phyloP scores from a whole-genome alignment of 2,888 invertebrate genomes.

The Cataglyphis altisquamis region DNA sequence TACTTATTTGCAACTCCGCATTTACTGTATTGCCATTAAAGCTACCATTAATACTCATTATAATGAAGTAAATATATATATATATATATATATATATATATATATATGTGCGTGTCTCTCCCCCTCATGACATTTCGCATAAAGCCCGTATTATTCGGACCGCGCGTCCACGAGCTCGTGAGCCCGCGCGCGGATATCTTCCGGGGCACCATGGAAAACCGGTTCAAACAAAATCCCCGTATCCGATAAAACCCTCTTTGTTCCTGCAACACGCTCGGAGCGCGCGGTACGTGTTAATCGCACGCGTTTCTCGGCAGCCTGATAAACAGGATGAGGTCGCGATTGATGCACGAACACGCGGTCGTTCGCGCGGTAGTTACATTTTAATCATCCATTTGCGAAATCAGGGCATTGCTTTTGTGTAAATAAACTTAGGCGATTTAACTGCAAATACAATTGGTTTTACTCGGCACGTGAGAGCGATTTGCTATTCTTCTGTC shows the following conservation, averaged over 20 bases:
- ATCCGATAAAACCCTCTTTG: constrained; percentile 50
- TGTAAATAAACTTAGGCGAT: constrained; percentile 72
- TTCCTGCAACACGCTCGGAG: constrained; percentile 15
- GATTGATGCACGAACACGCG: constrained; percentile 58
- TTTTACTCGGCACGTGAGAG: constrained; percentile 57
- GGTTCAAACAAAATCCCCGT: constrained; percentile 31
- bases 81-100: too few relatives aligned
- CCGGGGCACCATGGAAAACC: constrained; percentile 20
- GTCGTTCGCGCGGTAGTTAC: constrained; percentile 69
- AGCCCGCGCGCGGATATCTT: constrained; percentile 33
- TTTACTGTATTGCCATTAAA: constrained; percentile 17
- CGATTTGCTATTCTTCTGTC: background rate
- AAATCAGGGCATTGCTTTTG: constrained; percentile 62
- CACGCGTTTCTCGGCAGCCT: constrained; percentile 18
- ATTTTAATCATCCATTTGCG: constrained; percentile 79
- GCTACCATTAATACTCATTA: constrained; percentile 42
- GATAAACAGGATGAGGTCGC: constrained; percentile 31
- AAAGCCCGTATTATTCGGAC: constrained; percentile 41
- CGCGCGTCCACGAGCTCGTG: constrained; percentile 15
- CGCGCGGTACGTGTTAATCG: constrained; percentile 45
- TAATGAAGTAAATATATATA: background rate
- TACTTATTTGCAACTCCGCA: constrained; percentile 40
- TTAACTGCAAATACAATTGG: constrained; percentile 79
- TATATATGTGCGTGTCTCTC: constrained; percentile 1
- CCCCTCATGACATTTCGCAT: constrained; percentile 34